A percentile compares a stretch with the other conserved stretches of the same genome.
Evolutionary conservation across 2,113 vertebrate genomes (phyloP).

Genomic region (Odontesthes bonariensis): DNA sequence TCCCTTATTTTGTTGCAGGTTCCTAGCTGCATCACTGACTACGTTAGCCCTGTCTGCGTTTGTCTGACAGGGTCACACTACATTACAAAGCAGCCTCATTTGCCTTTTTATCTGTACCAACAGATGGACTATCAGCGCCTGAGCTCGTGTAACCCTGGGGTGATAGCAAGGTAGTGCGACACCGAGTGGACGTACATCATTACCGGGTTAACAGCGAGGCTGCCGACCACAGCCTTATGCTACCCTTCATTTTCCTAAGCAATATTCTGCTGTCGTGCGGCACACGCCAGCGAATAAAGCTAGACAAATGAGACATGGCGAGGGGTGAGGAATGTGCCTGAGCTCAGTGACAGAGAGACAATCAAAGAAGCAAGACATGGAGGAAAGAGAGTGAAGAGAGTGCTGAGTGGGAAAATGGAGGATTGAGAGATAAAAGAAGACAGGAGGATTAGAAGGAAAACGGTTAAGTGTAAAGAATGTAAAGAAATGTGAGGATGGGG

Average conservation of each 20-base stretch:
- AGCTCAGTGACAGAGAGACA: slow-evolving; percentile 55
- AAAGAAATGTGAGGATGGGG: slow-evolving; percentile 38
- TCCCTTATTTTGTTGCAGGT: slow-evolving; percentile 63
- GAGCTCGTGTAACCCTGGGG: slow-evolving; percentile 73
- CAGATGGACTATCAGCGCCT: slow-evolving; percentile 78
- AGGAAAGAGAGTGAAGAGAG: slow-evolving; percentile 11
- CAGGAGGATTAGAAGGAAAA: slow-evolving; percentile 10
- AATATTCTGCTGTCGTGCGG: slow-evolving; percentile 56
- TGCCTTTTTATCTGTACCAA: slow-evolving; percentile 76
- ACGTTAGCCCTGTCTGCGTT: slow-evolving; percentile 58
- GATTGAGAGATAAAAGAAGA: slow-evolving; percentile 5
- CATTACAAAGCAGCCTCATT: slow-evolving; percentile 76
- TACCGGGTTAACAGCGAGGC: slow-evolving; percentile 71
- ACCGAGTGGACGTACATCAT: slow-evolving; percentile 75
- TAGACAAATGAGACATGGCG: slow-evolving; percentile 70
- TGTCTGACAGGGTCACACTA: slow-evolving; percentile 71
- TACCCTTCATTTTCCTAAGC: slow-evolving; percentile 67
- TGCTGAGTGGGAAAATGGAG: background rate
- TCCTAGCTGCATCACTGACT: slow-evolving; percentile 60
- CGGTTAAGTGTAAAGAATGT: slow-evolving; percentile 34
- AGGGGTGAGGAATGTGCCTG: slow-evolving; percentile 54
- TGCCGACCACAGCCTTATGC: slow-evolving; percentile 68
- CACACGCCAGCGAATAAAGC: slow-evolving; percentile 58
- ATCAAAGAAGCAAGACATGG: slow-evolving; percentile 34
- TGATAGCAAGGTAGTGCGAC: slow-evolving; percentile 73